Conservation (phyloP, 2,113 vertebrate genomes). For the Solea senegalensis region DNA sequence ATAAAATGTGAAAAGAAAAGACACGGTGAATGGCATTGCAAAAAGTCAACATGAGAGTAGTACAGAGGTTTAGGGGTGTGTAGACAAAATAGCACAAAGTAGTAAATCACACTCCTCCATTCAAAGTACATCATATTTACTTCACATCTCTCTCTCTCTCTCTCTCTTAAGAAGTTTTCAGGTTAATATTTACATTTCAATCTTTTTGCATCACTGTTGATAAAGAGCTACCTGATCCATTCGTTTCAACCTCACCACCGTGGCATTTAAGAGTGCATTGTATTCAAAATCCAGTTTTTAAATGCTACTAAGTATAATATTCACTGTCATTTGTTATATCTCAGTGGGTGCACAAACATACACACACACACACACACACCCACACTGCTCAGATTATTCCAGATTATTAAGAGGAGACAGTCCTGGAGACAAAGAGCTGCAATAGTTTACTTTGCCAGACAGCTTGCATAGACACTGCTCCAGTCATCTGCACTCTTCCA, state of each 20-base stretch:
- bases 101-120: constrained; percentile 38
- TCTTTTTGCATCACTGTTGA: constrained; percentile 63
- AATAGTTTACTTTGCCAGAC: constrained; percentile 20
- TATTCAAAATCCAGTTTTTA: neutral
- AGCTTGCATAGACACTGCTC: constrained; percentile 66
- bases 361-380: too few species aligned
- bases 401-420: constrained; percentile 16
- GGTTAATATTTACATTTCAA: constrained; percentile 59
- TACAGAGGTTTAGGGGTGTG: constrained; percentile 37
- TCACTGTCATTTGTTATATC: neutral
- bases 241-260: neutral
- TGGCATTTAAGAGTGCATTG: constrained; percentile 8
- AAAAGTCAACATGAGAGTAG: constrained; percentile 41
- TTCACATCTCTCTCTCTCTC: constrained; percentile 12
- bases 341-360: neutral
- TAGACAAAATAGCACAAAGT: constrained; percentile 60
- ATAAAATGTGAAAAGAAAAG: constrained; percentile 8
- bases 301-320: constrained; percentile 25
- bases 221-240: constrained; percentile 25
- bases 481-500: constrained; percentile 7
- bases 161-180: constrained; percentile 20
- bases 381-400: constrained; percentile 2
- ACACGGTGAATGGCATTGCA: constrained; percentile 37
- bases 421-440: constrained; percentile 34
- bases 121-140: constrained; percentile 29